A percentile compares a stretch with the other conserved stretches of the same genome.
Evolutionary conservation across 2,888 invertebrate genomes (phyloP).

Genomic region (Caenorhabditis angaria): DNA sequence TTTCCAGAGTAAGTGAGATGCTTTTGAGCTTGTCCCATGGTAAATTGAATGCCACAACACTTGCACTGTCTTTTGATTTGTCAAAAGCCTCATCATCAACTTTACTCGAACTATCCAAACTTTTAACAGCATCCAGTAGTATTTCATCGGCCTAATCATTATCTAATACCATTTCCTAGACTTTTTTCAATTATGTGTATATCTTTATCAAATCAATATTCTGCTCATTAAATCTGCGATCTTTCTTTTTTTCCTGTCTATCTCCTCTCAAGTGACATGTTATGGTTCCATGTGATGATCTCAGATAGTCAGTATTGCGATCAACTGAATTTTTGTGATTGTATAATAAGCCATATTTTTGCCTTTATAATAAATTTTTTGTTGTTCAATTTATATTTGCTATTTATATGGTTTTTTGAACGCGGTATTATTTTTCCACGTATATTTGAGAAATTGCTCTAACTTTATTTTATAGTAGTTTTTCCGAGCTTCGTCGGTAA

Average conservation of each 20-base stretch:
- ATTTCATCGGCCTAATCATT: background rate
- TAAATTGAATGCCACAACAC: constrained; percentile 7
- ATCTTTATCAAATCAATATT: background rate
- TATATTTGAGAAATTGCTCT: too few relatives aligned
- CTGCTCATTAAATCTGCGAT: background rate
- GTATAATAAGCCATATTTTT: background rate
- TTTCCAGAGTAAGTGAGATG: constrained; percentile 30
- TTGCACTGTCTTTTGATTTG: constrained; percentile 20
- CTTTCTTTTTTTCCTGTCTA: background rate
- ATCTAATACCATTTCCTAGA: background rate
- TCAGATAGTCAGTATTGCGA: background rate
- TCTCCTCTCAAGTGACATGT: background rate
- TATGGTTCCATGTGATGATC: background rate
- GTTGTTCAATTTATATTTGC: too few relatives aligned
- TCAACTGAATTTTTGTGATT: background rate
- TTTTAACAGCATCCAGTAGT: background rate
- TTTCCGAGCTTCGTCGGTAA: too few relatives aligned
- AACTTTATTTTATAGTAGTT: too few relatives aligned
- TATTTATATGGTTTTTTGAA: too few relatives aligned
- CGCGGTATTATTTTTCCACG: too few relatives aligned
- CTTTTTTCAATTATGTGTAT: background rate
- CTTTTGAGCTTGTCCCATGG: constrained; percentile 16
- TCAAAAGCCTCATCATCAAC: background rate
- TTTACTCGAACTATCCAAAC: background rate
- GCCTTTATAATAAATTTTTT: background rate